These are phyloP conservation scores for Cheilosia scutellata DNA, from an alignment of 2,888 invertebrate species.

Conservation along the genomic window DNA sequence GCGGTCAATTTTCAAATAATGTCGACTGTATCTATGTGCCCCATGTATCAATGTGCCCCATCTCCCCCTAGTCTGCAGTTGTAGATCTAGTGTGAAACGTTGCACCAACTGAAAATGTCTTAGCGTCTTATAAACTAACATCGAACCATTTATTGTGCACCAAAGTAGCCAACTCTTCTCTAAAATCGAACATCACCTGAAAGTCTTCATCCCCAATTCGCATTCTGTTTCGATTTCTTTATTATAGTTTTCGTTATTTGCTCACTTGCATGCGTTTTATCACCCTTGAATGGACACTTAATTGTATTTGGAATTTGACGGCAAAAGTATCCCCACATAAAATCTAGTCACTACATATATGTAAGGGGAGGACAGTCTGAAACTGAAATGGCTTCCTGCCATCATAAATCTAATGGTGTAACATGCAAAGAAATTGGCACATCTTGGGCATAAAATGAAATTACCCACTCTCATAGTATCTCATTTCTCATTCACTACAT, in stretches of 20 bases:
- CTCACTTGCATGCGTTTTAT: constrained; percentile 9
- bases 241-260: neutral
- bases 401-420: constrained; percentile 72
- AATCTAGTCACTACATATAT: constrained; percentile 49
- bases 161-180: no score
- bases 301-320: constrained; percentile 37
- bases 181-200: constrained; percentile 10
- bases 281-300: constrained; percentile 12
- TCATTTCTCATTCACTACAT: constrained; percentile 65
- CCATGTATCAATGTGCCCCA: no score
- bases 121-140: no score
- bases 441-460: constrained; percentile 73
- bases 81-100: no score
- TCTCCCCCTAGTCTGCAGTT: no score
- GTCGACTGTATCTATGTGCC: no score
- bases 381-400: constrained; percentile 73
- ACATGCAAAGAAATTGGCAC: constrained; percentile 75
- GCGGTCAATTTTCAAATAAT: no score
- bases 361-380: constrained; percentile 49
- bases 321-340: constrained; percentile 15
- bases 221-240: neutral
- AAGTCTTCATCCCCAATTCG: neutral
- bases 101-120: no score
- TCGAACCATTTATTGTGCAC: no score
- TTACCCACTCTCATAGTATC: constrained; percentile 69